Evolutionary conservation across 2,888 invertebrate genomes (phyloP), one percentile per base, ranked within the genome.

Genomic region (Watsonalla binaria): DNA sequence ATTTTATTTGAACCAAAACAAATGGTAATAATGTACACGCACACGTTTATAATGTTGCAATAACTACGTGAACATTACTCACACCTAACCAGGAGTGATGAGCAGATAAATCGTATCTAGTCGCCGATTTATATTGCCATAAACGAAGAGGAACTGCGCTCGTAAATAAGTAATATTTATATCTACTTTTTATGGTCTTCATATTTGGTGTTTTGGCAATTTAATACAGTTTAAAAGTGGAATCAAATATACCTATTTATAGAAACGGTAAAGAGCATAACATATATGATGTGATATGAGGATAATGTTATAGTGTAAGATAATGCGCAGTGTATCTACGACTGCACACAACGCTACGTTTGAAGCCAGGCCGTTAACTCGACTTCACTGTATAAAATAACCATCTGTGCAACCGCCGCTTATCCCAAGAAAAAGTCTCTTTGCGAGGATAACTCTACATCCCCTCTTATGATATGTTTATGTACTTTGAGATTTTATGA

Each of bases 381-480:
- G 69, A 72, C 80, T 81, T 72, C 73, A 76, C 89, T 89, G 90
- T 87, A 90, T 90, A 90, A 90, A 89, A 90, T 90, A 89, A 84
- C 90, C 90, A 90, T 90, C 89, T 86, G 82, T 66, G 82, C 71
- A 85, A 86, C 82, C 83, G 74, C 71, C 79, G 82, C 74, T 86
- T 84, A 89, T 88, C 88, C 89, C 70, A 70, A 76, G 78, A 84
- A 84, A 89, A 88, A 88, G 81, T 82, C 84, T 81, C 86, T 85
- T 88, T 90, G 86, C 86, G 85, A 74, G 84, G 80, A 85, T 86
- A 87, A 84, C 87, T 82, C 80, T 80, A 81, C 78, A 84, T 80
- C 86, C 85, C 86, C 85, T 81, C 88, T 90, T 90, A 90, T 89
- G 89, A 90, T 90, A 90, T 90, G 90, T 90, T 90, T 90, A 90